Percentiles rank a stretch among this genome's conserved stretches.
These are phyloP conservation scores for Zaprionus davidi DNA, from an alignment of 1,140 invertebrate genomes.

Conservation along the genomic window DNA sequence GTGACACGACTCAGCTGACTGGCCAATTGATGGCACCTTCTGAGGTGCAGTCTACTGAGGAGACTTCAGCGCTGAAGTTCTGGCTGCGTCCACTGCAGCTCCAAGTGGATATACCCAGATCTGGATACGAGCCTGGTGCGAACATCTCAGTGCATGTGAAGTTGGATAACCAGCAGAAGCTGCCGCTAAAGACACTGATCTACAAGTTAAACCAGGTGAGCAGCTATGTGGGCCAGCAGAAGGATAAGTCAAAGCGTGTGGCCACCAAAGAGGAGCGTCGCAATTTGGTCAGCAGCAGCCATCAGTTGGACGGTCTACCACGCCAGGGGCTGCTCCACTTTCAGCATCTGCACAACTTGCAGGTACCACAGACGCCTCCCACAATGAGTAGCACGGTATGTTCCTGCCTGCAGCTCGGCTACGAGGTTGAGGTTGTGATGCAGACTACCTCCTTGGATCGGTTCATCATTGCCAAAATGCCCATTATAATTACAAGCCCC, in stretches of 20 bases:
- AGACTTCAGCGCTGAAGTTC: constrained; percentile 53
- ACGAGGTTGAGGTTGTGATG: constrained; percentile 87
- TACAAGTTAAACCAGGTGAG: constrained; percentile 83
- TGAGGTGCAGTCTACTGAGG: constrained; percentile 45
- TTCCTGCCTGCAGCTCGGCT: constrained; percentile 88
- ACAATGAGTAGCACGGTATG: constrained; percentile 88
- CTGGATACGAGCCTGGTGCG: constrained; percentile 65
- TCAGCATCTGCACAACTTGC: constrained; percentile 84
- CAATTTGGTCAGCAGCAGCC: constrained; percentile 85
- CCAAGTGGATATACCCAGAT: constrained; percentile 60
- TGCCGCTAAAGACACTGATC: constrained; percentile 84
- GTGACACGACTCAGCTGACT: constrained; percentile 84
- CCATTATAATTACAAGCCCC: constrained; percentile 86
- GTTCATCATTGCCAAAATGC: constrained; percentile 84
- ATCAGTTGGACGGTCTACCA: constrained; percentile 82
- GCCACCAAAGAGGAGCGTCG: constrained; percentile 75
- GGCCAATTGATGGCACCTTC: neutral
- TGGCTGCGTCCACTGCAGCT: constrained; percentile 67
- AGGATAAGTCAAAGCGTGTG: constrained; percentile 50
- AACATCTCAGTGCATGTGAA: constrained; percentile 66
- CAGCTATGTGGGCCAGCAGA: constrained; percentile 50
- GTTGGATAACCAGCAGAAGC: constrained; percentile 69
- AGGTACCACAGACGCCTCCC: constrained; percentile 88
- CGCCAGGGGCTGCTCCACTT: constrained; percentile 84
- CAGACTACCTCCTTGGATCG: constrained; percentile 75